Conservation (phyloP, 2,113 vertebrate species). For the Myiozetetes cayanensis region DNA sequence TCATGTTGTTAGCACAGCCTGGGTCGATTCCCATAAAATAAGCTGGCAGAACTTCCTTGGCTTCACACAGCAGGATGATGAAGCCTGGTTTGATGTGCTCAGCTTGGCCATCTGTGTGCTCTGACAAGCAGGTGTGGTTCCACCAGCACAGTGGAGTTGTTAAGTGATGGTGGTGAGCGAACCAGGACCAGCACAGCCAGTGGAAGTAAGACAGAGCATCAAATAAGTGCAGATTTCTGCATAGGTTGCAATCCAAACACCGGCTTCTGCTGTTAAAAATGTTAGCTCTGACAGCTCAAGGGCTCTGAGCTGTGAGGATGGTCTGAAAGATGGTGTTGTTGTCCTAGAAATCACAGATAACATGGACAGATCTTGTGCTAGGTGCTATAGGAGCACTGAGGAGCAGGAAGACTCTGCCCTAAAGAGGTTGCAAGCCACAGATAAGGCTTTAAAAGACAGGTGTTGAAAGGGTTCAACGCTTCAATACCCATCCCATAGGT, state of each 20-base stretch:
- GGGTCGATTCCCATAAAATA: not conserved
- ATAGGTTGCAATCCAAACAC: not conserved
- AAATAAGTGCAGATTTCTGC: not conserved
- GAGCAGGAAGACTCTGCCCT: not conserved
- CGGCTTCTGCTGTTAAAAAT: not conserved
- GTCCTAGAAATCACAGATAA: accelerated
- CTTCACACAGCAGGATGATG: not conserved
- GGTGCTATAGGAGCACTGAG: not conserved
- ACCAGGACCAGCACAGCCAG: no score
- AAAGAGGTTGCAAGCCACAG: not conserved
- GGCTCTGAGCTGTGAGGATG: not conserved
- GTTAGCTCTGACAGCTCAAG: not conserved
- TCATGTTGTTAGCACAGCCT: not conserved
- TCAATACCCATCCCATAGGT: not conserved
- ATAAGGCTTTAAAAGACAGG: not conserved
- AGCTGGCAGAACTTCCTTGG: not conserved
- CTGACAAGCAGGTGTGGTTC: not conserved
- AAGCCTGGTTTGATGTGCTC: not conserved
- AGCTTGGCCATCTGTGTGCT: not conserved
- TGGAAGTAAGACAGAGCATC: not conserved
- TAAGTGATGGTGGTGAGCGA: not conserved
- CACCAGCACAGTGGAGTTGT: not conserved
- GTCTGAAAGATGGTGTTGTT: not conserved
- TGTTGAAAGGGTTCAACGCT: not conserved
- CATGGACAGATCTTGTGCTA: not conserved